Base-by-base conservation (phyloP, 2,797 vertebrate genomes). In the Zalophus californianus region DNA sequence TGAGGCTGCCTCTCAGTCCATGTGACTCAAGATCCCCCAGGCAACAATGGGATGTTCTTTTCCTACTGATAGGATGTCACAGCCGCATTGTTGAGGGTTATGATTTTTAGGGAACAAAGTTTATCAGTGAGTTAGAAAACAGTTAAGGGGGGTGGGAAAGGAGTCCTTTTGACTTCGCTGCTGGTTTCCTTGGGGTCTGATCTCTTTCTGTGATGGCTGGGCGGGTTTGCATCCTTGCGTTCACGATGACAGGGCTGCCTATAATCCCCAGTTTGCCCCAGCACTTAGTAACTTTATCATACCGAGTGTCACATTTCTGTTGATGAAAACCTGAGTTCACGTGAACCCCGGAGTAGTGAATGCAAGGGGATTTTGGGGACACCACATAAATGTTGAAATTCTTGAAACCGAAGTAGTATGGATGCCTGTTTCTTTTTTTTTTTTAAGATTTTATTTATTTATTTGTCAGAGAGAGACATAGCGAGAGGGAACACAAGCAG, bases 1-100 rank as follows among this genome's bases (percentile, higher is more conserved):
- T 0, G 23, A 70, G 4, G 3, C 44, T 32, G 7, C 54, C 21
- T 72, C 79, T 60, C 12, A 1, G 0, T 27, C 32, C 1, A 4
- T 0, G 38, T 0, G 73, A 54, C 41, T 62, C 52, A 2, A 44
- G 66, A 9, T 56, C 14, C 72, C n/a, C 54, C 73, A 60, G 72
- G 38, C 80, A 16, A 56, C 38, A 38, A 27, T 8, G 52, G 54
- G 18, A 23, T 5, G 20, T 52, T 68, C 27, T 29, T n/a, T 78
- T 58, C 60, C 77, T 86, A 13, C 44, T 10, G 16, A 35, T 41
- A 58, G 0, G 52, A n/a, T 11, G 29, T 38, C 87, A 32, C 13
- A 15, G 56, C n/a, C 56, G 35, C 9, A 3, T 68, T 79, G 50
- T 25, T 16, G 68, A 23, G 23, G 20, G 32, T 23, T 60, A 3